phyloP scores from a whole-genome alignment of 2,888 invertebrate species.

The Eupithecia subfuscata region DNA sequence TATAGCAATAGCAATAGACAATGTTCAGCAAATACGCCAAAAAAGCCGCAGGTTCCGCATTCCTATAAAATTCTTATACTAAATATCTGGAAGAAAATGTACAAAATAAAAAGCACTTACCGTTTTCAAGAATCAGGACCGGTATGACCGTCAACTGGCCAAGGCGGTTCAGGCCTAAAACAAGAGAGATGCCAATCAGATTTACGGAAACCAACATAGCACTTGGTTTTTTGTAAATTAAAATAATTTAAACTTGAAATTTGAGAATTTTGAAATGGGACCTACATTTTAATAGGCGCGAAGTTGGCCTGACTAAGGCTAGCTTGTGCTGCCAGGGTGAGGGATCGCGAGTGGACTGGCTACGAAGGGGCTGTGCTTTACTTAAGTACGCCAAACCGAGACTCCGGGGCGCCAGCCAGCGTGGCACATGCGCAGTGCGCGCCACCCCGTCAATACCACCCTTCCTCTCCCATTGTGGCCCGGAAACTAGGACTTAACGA shows the following conservation, averaged over 20 bases:
- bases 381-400: constrained; percentile 75
- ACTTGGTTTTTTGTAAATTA: constrained; percentile 4
- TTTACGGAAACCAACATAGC: constrained; percentile 23
- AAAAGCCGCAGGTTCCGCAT: background rate
- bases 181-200: constrained; percentile 61
- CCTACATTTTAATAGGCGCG: constrained; percentile 58
- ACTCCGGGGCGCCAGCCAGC: constrained; percentile 79
- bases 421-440: constrained; percentile 76
- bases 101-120: constrained; percentile 54
- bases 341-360: constrained; percentile 71
- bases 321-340: constrained; percentile 60
- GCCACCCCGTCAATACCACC: constrained; percentile 78
- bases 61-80: background rate
- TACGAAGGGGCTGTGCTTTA: constrained; percentile 65
- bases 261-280: constrained; percentile 31
- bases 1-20: background rate
- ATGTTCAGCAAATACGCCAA: background rate
- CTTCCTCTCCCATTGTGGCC: constrained; percentile 76
- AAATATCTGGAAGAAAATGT: constrained; percentile 27
- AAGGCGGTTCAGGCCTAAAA: constrained; percentile 66
- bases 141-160: constrained; percentile 54
- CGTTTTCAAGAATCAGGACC: constrained; percentile 54
- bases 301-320: constrained; percentile 29
- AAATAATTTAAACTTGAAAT: background rate
- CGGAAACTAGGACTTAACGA: constrained; percentile 80